Percentiles rank a stretch among this genome's conserved stretches.
Conservation (phyloP, 2,797 vertebrate genomes). For the Cuculus canorus region DNA sequence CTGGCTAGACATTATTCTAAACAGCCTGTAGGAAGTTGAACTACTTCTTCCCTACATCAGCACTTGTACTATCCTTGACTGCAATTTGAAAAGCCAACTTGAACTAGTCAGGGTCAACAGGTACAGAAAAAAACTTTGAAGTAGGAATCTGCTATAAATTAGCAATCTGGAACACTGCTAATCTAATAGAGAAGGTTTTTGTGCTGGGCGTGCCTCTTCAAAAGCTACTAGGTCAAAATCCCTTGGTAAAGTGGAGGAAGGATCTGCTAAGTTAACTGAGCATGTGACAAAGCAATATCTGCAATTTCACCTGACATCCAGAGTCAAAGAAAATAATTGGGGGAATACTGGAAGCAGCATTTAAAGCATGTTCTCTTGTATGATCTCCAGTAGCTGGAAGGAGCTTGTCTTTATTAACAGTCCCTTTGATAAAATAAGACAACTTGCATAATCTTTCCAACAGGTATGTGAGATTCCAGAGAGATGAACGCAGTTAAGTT, state of each 20-base stretch:
- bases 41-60: not conserved
- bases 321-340: not conserved
- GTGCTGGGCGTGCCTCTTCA: not conserved
- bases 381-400: not conserved
- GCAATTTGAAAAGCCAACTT: not conserved
- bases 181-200: not conserved
- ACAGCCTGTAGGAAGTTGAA: not conserved
- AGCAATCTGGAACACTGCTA: not conserved
- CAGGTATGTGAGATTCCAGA: not conserved
- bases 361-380: not conserved
- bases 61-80: not conserved
- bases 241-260: not conserved
- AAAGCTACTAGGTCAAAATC: not conserved
- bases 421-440: not conserved
- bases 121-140: not conserved
- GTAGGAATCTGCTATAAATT: not conserved
- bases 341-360: not conserved
- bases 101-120: not conserved
- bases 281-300: not conserved
- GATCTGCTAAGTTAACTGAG: not conserved
- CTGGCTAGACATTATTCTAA: not conserved
- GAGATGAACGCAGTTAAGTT: constrained; percentile 2
- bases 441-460: not conserved
- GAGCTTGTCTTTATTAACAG: not conserved
- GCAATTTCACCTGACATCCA: not conserved